These are phyloP conservation scores for Sebastes itinus DNA, from an alignment of 2,797 vertebrate species.

Conservation along the genomic window DNA sequence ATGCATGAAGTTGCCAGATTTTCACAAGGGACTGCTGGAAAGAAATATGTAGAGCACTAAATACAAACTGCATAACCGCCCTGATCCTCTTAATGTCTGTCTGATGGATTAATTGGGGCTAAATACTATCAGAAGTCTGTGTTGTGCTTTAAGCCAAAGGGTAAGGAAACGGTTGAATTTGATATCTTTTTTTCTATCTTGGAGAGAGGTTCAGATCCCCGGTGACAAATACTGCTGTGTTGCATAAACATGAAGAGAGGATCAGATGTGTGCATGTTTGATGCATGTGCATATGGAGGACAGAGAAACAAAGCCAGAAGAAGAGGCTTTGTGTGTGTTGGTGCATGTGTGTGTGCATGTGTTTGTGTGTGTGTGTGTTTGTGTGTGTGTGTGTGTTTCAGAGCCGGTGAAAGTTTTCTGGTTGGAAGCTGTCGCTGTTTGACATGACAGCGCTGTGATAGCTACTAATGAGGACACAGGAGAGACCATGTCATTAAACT, in stretches of 20 bases:
- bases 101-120: slow-evolving; percentile 28
- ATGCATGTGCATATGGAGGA: neutral
- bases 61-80: slow-evolving; percentile 3
- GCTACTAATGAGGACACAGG: slow-evolving; percentile 63
- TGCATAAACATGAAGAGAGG: neutral
- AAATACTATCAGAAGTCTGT: neutral
- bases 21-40: neutral
- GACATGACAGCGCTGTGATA: slow-evolving; percentile 53
- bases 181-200: neutral
- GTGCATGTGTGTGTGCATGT: neutral
- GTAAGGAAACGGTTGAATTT: neutral
- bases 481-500: slow-evolving; percentile 54
- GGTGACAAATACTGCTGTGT: neutral
- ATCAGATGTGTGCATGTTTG: neutral
- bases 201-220: neutral
- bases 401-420: slow-evolving; percentile 35
- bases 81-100: slow-evolving; percentile 17
- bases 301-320: neutral
- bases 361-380: neutral
- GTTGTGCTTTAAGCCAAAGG: neutral
- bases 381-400: neutral
- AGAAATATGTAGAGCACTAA: neutral
- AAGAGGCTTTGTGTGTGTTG: neutral
- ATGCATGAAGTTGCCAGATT: slow-evolving; percentile 8
- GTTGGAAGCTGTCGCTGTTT: slow-evolving; percentile 36